Conservation (phyloP, 2,888 invertebrate species). For the Hipparchia sbordonii region DNA sequence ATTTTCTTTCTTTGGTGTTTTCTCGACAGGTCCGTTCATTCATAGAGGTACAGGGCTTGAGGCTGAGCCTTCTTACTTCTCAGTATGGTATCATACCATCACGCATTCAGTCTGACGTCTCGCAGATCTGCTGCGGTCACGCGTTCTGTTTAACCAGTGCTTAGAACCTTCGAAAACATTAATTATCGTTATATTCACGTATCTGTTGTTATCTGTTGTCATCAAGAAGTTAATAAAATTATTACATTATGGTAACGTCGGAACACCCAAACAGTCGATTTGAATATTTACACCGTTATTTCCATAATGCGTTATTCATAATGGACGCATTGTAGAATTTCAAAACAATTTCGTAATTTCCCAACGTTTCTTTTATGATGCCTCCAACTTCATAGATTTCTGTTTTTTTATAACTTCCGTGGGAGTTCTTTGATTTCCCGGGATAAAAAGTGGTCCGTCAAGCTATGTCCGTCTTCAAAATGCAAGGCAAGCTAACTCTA, state of each 20-base stretch:
- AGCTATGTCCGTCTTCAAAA: too few relatives aligned
- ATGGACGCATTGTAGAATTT: not conserved
- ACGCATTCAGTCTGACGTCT: too few relatives aligned
- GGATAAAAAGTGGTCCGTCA: too few relatives aligned
- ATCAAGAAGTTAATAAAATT: constrained; percentile 1
- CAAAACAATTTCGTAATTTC: not conserved
- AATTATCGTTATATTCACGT: constrained; percentile 9
- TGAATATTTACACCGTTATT: constrained; percentile 11
- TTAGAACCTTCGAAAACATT: constrained; percentile 6
- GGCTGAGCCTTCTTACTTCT: too few relatives aligned
- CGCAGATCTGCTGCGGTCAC: not conserved
- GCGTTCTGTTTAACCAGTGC: not conserved
- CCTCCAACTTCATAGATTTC: not conserved
- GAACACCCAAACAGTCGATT: not conserved
- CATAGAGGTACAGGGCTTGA: too few relatives aligned
- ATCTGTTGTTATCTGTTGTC: constrained; percentile 10
- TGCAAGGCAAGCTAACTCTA: too few relatives aligned
- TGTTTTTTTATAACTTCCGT: too few relatives aligned
- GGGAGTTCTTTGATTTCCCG: too few relatives aligned
- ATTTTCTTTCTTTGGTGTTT: too few relatives aligned
- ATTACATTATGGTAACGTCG: not conserved
- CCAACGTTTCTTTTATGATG: not conserved
- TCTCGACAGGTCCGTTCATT: too few relatives aligned
- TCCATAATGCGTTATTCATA: not conserved
- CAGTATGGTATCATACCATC: too few relatives aligned